Conservation (phyloP, 2,888 invertebrate species). For the Acronicta leporina region DNA sequence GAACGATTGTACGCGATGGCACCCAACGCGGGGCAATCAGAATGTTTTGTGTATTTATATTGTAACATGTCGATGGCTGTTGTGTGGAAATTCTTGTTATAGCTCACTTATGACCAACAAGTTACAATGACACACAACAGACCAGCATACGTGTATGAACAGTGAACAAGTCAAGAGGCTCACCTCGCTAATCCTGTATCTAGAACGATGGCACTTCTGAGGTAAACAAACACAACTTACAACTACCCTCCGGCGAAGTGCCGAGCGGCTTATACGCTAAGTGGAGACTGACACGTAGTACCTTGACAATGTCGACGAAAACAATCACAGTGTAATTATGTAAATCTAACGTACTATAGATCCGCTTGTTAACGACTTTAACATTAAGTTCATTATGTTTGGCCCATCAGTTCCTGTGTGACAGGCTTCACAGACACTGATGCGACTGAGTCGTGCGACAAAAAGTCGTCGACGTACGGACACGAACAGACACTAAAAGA, state of each 20-base stretch:
- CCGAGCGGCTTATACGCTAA: slow-evolving; percentile 55
- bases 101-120: slow-evolving; percentile 3
- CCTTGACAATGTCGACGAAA: slow-evolving; percentile 77
- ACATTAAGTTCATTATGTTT: slow-evolving; percentile 5
- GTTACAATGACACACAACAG: slow-evolving; percentile 25
- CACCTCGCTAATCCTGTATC: slow-evolving; percentile 45
- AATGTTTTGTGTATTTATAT: slow-evolving; percentile 20
- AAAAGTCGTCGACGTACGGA: slow-evolving; percentile 38
- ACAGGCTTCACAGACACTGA: slow-evolving; percentile 4
- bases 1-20: slow-evolving; percentile 46
- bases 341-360: slow-evolving; percentile 41
- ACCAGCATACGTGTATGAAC: slow-evolving; percentile 13
- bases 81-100: background rate
- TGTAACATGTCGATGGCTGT: slow-evolving; percentile 5
- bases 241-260: slow-evolving; percentile 66
- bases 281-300: slow-evolving; percentile 67
- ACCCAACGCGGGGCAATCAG: slow-evolving; percentile 55
- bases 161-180: slow-evolving; percentile 40
- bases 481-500: slow-evolving; percentile 52
- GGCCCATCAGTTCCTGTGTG: slow-evolving; percentile 3
- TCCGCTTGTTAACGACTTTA: slow-evolving; percentile 28
- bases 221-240: slow-evolving; percentile 81
- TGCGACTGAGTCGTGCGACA: slow-evolving; percentile 19
- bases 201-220: slow-evolving; percentile 82
- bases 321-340: slow-evolving; percentile 77